phyloP scores from a whole-genome alignment of 2,113 vertebrate genomes.

The Trichomycterus rosablanca region DNA sequence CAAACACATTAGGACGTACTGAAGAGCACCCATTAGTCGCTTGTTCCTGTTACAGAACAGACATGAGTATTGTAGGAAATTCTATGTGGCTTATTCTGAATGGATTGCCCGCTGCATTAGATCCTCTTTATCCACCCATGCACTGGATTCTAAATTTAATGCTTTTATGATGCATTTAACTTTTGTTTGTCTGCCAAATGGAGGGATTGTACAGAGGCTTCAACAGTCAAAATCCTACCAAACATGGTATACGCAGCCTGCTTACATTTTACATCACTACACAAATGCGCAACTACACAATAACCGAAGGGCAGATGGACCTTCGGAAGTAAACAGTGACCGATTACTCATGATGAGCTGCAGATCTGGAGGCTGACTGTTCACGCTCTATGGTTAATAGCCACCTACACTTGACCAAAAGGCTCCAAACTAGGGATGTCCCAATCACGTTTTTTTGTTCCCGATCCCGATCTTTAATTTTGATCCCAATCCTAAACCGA shows the following conservation, averaged over 20 bases:
- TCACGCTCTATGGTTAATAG: conserved; percentile 36
- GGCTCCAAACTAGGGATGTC: too few species aligned
- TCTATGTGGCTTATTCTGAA: not conserved
- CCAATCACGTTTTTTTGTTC: too few species aligned
- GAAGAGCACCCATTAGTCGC: conserved; percentile 5
- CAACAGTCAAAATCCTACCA: too few species aligned
- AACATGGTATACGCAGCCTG: not conserved
- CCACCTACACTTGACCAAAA: conserved; percentile 52
- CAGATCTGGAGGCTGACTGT: conserved; percentile 5
- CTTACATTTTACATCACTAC: conserved; percentile 1
- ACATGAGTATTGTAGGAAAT: not conserved
- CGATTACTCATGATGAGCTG: conserved; percentile 5
- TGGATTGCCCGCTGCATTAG: not conserved
- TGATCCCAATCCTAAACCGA: too few species aligned
- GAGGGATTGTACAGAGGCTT: too few species aligned
- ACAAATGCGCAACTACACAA: conserved; percentile 25
- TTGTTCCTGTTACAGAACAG: not conserved
- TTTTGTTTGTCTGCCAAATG: not conserved
- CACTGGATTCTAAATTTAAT: not conserved
- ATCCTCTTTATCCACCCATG: not conserved
- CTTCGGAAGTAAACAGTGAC: not conserved
- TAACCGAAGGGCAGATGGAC: conserved; percentile 14
- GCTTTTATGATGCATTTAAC: not conserved
- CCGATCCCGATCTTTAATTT: too few species aligned
- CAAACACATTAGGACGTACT: too few species aligned